A percentile compares a stretch with the other conserved stretches of the same genome.
phyloP scores from a whole-genome alignment of 2,797 vertebrate species.

The Heterohyrax brucei region DNA sequence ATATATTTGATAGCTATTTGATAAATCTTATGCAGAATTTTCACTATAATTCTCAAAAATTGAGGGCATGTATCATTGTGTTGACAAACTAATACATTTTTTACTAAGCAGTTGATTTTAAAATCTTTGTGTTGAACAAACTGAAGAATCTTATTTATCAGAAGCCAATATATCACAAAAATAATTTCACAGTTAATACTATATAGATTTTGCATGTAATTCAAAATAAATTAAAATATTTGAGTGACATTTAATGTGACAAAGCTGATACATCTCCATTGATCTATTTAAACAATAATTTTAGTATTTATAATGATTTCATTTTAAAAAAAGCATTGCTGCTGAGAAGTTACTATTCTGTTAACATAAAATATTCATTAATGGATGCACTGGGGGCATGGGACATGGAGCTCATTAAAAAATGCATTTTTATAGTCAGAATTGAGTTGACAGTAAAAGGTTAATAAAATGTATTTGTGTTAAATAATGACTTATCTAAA shows the following conservation, averaged over 20 bases:
- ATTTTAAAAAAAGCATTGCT: neutral
- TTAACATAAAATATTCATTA: neutral
- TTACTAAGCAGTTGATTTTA: neutral
- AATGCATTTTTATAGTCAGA: neutral
- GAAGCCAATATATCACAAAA: neutral
- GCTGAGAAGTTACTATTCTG: neutral
- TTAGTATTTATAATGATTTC: constrained; percentile 20
- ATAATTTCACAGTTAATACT: neutral
- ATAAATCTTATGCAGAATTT: constrained; percentile 40
- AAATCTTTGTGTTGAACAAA: neutral
- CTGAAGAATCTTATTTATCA: neutral
- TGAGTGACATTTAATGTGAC: neutral
- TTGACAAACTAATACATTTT: neutral
- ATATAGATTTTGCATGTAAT: neutral
- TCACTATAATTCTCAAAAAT: constrained; percentile 38
- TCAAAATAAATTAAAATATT: neutral
- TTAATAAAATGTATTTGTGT: neutral
- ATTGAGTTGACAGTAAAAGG: too few relatives aligned
- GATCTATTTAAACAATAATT: neutral
- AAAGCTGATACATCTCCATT: neutral
- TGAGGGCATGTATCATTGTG: neutral
- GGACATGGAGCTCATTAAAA: neutral
- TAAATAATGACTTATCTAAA: neutral
- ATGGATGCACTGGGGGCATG: neutral
- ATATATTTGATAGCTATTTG: constrained; percentile 52